Conservation (phyloP, 37 sponge, comb jelly and placozoan species). For the Agelas oroides region DNA sequence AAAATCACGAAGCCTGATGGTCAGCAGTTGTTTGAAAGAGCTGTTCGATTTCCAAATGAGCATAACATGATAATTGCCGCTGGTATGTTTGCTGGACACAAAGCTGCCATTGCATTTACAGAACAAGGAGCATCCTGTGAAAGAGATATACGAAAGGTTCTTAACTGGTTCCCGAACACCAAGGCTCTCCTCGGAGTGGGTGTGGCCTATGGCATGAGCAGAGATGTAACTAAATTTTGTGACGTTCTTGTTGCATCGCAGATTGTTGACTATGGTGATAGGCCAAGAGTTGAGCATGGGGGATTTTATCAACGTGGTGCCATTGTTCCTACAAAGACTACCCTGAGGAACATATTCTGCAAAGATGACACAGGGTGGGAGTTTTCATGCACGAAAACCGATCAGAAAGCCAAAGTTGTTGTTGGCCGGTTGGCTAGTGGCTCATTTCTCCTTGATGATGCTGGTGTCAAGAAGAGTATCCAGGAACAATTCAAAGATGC, state of each 20-base stretch:
- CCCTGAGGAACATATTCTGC: not conserved
- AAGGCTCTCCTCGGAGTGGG: not conserved
- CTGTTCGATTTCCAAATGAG: too few relatives aligned
- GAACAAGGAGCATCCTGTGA: not conserved
- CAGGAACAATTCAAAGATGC: not conserved
- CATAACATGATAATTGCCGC: too few relatives aligned
- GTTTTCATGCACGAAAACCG: too few relatives aligned
- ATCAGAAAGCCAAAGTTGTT: not conserved
- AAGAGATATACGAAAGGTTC: not conserved
- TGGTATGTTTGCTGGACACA: slow-evolving; percentile 11
- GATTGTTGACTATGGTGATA: not conserved
- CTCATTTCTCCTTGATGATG: slow-evolving; percentile 2
- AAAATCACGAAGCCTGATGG: too few relatives aligned
- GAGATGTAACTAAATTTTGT: not conserved
- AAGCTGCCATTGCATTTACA: not conserved
- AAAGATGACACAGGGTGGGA: too few relatives aligned
- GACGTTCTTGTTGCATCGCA: too few relatives aligned
- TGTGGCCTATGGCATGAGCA: not conserved
- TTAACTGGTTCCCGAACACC: not conserved
- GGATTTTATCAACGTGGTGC: not conserved
- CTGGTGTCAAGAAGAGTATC: not conserved
- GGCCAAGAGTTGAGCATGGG: not conserved
- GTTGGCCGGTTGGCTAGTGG: slow-evolving; percentile 3
- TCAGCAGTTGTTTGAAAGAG: too few relatives aligned
- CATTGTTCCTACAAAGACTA: not conserved